phyloP scores from a whole-genome alignment of 2,888 invertebrate genomes.

The Brachylomia viminalis region DNA sequence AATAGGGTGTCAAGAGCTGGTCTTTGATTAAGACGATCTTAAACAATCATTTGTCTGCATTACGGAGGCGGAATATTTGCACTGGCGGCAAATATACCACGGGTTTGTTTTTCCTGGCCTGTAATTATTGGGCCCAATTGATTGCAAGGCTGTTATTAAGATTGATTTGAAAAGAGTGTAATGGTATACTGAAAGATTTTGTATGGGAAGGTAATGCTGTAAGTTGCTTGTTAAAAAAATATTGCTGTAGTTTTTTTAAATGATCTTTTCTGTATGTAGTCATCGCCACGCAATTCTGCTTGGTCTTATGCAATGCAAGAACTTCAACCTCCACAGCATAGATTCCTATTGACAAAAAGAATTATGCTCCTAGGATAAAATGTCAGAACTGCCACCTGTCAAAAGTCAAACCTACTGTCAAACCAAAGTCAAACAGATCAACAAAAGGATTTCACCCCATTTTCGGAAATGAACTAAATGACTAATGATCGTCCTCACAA shows the following conservation, averaged over 20 bases:
- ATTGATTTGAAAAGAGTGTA: conserved; percentile 20
- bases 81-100: conserved; percentile 1
- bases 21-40: conserved; percentile 69
- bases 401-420: background rate
- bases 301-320: background rate
- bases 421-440: background rate
- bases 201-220: too few relatives aligned
- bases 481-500: conserved; percentile 68
- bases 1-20: conserved; percentile 49
- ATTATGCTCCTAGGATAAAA: background rate
- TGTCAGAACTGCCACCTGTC: conserved; percentile 8
- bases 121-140: conserved; percentile 55
- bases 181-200: background rate
- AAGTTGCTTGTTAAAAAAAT: background rate
- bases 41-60: conserved; percentile 69
- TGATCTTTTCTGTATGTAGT: background rate
- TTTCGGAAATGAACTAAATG: conserved; percentile 62
- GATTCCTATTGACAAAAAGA: background rate
- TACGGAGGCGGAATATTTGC: conserved; percentile 38
- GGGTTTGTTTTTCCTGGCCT: conserved; percentile 10
- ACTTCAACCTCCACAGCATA: background rate
- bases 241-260: background rate
- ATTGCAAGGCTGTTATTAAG: conserved; percentile 24
- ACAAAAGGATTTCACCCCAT: conserved; percentile 10
- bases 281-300: background rate